Base-by-base conservation (phyloP, 1,140 invertebrate genomes). In the Drosophila teissieri region DNA sequence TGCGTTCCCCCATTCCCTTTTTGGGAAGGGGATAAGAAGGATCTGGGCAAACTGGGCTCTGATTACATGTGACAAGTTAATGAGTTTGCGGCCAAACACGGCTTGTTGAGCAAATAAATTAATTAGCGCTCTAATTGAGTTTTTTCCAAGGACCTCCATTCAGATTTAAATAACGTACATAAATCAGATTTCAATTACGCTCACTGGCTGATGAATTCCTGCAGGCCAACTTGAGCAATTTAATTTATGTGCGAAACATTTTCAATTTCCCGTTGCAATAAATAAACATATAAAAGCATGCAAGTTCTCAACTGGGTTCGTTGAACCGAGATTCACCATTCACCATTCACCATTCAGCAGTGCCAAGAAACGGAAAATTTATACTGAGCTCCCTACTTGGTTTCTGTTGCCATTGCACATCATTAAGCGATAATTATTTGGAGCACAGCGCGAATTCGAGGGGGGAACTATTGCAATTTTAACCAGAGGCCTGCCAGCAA, bases 51-150 rank as follows among this genome's bases (percentile, higher is more conserved):
- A 73, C 76, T 60, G 67, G 52, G 70, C 84, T 76, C 80, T 89
- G 84, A 89, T 89, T 89, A 89, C 73, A 89, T 90, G 84, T 89
- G 84, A 89, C 84, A 89, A 90, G 65, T 89, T 89, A 89, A 89
- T 89, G 84, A 89, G 84, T 89, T 89, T 89, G 84, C 65, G 85
- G 84, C 79, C 84, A 89, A 83, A 89, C 83, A 88, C 80, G 84
- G 84, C 72, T 83, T 86, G 83, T 86, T 90, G 76, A 74, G 80
- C 77, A 88, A 88, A 88, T 88, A 88, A 88, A 88, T 88, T 88
- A 89, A 88, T 88, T 88, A 84, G 84, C 62, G 68, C 76, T 77
- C 80, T 84, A 88, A 88, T 88, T 88, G 84, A 78, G 80, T 74
- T 89, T 89, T 67, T 75, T 76, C n/a, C 17, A 10, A 45, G 42